Base-by-base conservation (phyloP, 2,888 invertebrate genomes). In the Plusia festucae region DNA sequence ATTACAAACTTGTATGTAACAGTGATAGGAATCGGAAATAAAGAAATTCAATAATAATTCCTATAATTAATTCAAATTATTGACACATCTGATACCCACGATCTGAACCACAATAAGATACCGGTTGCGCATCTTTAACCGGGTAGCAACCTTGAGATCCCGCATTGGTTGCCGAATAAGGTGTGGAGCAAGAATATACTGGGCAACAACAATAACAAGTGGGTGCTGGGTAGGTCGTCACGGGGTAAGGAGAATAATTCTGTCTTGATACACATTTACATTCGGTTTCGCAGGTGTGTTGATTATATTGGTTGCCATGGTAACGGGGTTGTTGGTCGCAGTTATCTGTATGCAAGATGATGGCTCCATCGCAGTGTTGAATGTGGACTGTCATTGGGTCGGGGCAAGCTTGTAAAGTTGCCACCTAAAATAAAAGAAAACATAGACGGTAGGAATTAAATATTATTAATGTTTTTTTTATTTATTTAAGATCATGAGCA, bases 341-440 rank as follows among this genome's bases (percentile, higher is more conserved):
- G 51, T 52, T 69, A 4, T 70, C 30, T 2, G 76, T 70, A 11
- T 80, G 74, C 11, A 72, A 27, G 18, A 81, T 83, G 15, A 90
- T 87, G 0, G 91, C 91, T 0, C 88, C 88, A 0, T 92, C 91
- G 59, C 87, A 88, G 60, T 91, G 88, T 63, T 90, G 86, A 0
- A 91, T 91, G 53, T 89, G 87, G 0, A 91, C 83, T 11, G 82
- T 84, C 0, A 88, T 65, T 0, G 83, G 80, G 9, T 88, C 86
- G 0, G 82, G 72, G 15, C 82, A 84, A 0, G 85, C 86, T 46
- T 77, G 62, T 0, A 77, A 32, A 2, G 73, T 53, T 7, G 76
- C 27, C 1, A 76, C 32, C 91, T 90, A 82, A 22, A 82, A 62
- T 24, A 5, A n/a, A 46, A 46, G 67, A 70, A 61, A 55, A n/a